Conservation (phyloP, 2,113 vertebrate genomes). For the Cyprinodon brontotheroides region DNA sequence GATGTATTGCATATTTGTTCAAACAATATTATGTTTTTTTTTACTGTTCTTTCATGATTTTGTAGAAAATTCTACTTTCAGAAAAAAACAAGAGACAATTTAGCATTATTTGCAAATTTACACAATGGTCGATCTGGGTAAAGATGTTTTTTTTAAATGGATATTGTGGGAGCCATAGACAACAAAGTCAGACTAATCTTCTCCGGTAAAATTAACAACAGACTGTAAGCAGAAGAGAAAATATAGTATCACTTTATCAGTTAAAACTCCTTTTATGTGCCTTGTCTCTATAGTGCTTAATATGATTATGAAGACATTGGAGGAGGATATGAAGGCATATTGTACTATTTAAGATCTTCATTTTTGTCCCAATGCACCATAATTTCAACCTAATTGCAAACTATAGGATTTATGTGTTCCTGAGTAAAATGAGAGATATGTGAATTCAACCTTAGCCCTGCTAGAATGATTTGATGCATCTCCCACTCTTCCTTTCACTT, state of each 20-base stretch:
- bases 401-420: conserved; percentile 12
- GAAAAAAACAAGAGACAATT: not conserved
- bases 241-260: too few relatives aligned
- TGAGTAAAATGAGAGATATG: not conserved
- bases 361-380: not conserved
- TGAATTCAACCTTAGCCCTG: conserved; percentile 23
- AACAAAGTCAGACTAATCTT: not conserved
- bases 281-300: too few relatives aligned
- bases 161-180: too few relatives aligned
- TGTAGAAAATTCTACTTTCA: not conserved
- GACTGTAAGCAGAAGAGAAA: too few relatives aligned
- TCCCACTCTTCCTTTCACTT: conserved; percentile 41
- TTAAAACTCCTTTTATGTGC: too few relatives aligned
- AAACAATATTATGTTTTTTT: not conserved
- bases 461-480: conserved; percentile 9
- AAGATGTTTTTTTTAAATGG: too few relatives aligned
- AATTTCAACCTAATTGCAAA: not conserved
- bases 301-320: too few relatives aligned
- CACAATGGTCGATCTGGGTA: not conserved
- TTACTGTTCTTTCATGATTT: not conserved
- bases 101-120: not conserved
- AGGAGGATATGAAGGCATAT: too few relatives aligned
- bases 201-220: too few relatives aligned
- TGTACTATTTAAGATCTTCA: too few relatives aligned
- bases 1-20: not conserved